These are phyloP conservation scores for Idaea dimidiata DNA, from an alignment of 2,888 invertebrate genomes.

Conservation along the genomic window DNA sequence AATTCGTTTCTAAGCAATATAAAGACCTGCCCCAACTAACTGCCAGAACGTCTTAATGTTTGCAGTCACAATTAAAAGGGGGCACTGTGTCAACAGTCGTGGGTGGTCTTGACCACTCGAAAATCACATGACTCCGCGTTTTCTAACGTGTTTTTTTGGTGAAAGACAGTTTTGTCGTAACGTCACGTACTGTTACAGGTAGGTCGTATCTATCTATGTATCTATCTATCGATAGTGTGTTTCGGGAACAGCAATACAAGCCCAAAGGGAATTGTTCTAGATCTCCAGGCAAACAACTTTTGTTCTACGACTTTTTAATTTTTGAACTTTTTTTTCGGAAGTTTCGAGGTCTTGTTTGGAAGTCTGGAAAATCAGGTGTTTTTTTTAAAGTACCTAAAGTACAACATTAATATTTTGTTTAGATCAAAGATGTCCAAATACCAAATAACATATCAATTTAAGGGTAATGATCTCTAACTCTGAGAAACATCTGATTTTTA, in stretches of 20 bases:
- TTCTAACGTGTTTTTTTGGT: slow-evolving; percentile 33
- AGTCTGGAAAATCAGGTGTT: no score
- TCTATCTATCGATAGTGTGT: not conserved
- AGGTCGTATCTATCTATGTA: not conserved
- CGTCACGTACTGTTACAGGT: slow-evolving; percentile 18
- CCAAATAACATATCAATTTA: no score
- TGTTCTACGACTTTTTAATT: not conserved
- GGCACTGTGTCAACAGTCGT: slow-evolving; percentile 57
- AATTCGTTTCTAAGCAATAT: slow-evolving; percentile 13
- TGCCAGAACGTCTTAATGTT: slow-evolving; percentile 56
- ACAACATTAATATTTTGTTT: no score
- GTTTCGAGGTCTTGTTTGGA: no score
- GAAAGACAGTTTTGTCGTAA: slow-evolving; percentile 17
- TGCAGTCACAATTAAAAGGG: slow-evolving; percentile 70
- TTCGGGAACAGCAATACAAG: no score
- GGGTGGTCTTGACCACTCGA: slow-evolving; percentile 58
- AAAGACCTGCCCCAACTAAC: slow-evolving; percentile 48
- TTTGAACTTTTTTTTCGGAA: no score
- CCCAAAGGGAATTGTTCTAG: no score
- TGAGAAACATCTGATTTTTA: no score
- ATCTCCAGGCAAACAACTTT: not conserved
- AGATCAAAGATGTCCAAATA: no score
- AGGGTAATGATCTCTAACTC: no score
- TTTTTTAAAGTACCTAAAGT: no score
- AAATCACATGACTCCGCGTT: slow-evolving; percentile 54